Base-by-base conservation (phyloP, 2,888 invertebrate genomes). In the Platerodrilus igneus region DNA sequence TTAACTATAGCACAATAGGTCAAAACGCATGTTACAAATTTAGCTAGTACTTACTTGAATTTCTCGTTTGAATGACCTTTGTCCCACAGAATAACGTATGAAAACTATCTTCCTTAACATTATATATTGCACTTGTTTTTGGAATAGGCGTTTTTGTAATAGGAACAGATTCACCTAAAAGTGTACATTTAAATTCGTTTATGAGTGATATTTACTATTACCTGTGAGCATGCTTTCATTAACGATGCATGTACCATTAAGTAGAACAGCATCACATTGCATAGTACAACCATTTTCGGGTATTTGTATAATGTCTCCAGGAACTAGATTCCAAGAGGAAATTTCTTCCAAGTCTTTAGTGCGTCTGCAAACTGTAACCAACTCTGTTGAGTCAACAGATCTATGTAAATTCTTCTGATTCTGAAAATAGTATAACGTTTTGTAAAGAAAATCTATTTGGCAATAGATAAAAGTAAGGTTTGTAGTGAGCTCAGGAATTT, bases 211-310 rank as follows among this genome's bases (percentile, higher is more conserved):
- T 9, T 23, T 3, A n/a, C 11, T 27, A 47, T 57, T 57, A 86
- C 89, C 90, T 45, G 95, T 95, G 1, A 96, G 77, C 92, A 94
- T 94, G 55, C 93, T 89, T 71, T 95, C 95, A 61, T 95, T 94
- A 8, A 95, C 77, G 41, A 95, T 89, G 45, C 91, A 92, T 45
- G 84, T 83, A 5, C 95, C 95, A 0, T 74, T 72, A 1, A 94
- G 72, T 14, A 96, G 71, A 0, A 88, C 89, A 0, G 93, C 93
- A 68, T 96, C 95, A 63, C 91, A 93, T 42, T 86, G 86, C 83
- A 95, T 80, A n/a, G 79, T 74, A 64, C 90, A 89, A 1, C 92
- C 92, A 39, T 78, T 74, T 0, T 83, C 70, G 0, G 93, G 92
- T 52, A 95, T 78, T 48, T 86, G 77, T 25, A 95, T 75, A 9